Base-by-base conservation (phyloP, 2,113 vertebrate genomes). In the Glaucidium brasilianum region DNA sequence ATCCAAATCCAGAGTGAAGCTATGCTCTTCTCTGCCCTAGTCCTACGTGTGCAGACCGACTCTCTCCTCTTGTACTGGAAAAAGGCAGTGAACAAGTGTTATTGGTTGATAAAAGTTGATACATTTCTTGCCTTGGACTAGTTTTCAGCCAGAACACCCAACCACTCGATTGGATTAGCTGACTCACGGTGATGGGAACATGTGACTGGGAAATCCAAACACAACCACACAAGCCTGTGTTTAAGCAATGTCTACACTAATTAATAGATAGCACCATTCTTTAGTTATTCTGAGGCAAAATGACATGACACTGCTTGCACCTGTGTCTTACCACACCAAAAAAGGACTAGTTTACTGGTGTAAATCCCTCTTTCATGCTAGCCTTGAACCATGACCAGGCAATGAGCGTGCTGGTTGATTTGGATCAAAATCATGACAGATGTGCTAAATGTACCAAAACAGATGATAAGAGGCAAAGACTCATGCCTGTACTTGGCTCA, bases 21-120 rank as follows among this genome's bases (percentile, higher is more conserved):
- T 49, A 1, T 5, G 0, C 4, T 72, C 3, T 76, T 55, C 5
- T 67, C 11, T 85, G 3, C 18, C 6, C 15, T 59, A 4, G 7
- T 37, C 6, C 20, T 52, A 8, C 11, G 10, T 53, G 10, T 41
- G 4, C 17, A 90, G 11, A 47, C 3, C 27, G 67, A 14, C 5
- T 52, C 2, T 45, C 18, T 43, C 19, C 13, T 56, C 45, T 62
- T 82, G 11, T 41, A 11, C 16, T 18, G 30, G 49, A 30, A 34
- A 76, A 85, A 80, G 22, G 5, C 37, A n/a, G 5, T 20, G n/a
- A 89, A 26, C 11, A 73, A 52, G 8, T 23, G 4, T 21, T 7
- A n/a, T 2, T 23, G 12, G 32, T 39, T 84, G 29, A 37, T 32
- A 26, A 66, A 89, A 73, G 1, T 17, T 39, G 39, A 15, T 15